These are phyloP conservation scores for Apostichopus leukothele DNA, from an alignment of 53 echinoderm and acorn worm species.

Conservation along the genomic window DNA sequence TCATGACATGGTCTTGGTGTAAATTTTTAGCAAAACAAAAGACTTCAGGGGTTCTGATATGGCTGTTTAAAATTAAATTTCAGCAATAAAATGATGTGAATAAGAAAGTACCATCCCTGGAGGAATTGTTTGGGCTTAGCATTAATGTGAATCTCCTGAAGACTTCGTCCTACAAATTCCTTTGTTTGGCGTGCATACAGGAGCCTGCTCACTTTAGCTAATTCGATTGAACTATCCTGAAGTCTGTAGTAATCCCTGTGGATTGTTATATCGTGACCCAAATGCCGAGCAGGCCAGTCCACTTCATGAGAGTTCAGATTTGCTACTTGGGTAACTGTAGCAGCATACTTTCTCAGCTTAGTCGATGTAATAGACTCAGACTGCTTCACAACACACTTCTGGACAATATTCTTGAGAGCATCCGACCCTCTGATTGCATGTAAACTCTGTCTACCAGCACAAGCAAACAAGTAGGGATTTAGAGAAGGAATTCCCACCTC, in stretches of 20 bases:
- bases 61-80: no score
- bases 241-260: neutral
- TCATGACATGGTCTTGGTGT: no score
- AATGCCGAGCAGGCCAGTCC: neutral
- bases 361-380: neutral
- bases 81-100: no score
- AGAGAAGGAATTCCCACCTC: neutral
- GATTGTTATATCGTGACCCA: neutral
- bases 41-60: no score
- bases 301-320: neutral
- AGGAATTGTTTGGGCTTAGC: neutral
- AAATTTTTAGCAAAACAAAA: no score
- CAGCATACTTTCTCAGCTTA: neutral
- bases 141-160: neutral
- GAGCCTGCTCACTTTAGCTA: neutral
- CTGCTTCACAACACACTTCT: neutral
- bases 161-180: neutral
- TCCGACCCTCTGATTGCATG: neutral
- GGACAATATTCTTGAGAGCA: neutral
- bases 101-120: no score
- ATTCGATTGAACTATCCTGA: neutral
- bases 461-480: neutral
- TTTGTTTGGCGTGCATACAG: neutral
- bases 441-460: neutral
- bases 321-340: neutral